Percentiles rank a stretch among this genome's conserved stretches.
These are phyloP conservation scores for Oryzias sinensis DNA, from an alignment of 2,797 vertebrate species.

Conservation along the genomic window DNA sequence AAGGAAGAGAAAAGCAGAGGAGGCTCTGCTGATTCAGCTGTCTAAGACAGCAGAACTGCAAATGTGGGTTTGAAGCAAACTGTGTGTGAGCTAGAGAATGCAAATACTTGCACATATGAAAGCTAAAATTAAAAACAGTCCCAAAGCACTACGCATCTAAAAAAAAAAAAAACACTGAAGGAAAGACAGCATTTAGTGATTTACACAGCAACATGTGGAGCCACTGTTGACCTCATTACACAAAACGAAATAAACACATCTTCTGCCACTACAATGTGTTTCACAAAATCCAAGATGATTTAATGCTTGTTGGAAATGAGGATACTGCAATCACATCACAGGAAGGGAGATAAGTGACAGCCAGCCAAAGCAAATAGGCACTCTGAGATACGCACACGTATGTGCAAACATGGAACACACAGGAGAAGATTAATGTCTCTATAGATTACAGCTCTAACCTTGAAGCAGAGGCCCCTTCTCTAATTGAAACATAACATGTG, in stretches of 20 bases:
- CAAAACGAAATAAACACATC: conserved; percentile 47
- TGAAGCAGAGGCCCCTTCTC: conserved; percentile 27
- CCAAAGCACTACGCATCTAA: neutral
- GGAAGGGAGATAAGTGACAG: conserved; percentile 37
- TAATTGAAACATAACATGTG: conserved; percentile 60
- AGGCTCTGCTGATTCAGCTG: conserved; percentile 64
- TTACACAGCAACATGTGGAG: conserved; percentile 31
- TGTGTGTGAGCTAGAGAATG: conserved; percentile 20
- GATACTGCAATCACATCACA: conserved; percentile 50
- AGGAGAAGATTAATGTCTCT: conserved; percentile 32
- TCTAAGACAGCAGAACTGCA: conserved; percentile 35
- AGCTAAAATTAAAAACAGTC: no score
- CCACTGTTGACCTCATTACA: conserved; percentile 58
- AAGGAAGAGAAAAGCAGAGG: conserved; percentile 29
- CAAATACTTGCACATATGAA: neutral
- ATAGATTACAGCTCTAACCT: conserved; percentile 28
- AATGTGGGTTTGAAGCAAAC: conserved; percentile 44
- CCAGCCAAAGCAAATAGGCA: conserved; percentile 33
- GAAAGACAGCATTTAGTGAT: conserved; percentile 26
- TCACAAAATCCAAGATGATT: conserved; percentile 56
- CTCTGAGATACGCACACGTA: conserved; percentile 16
- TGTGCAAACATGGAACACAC: conserved; percentile 19
- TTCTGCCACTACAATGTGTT: conserved; percentile 58
- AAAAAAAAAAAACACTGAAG: conserved; percentile 26
- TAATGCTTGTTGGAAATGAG: conserved; percentile 38